Evolutionary conservation across 2,113 vertebrate genomes (phyloP), one percentile per base, ranked within the genome.

Genomic region (Pangasianodon gigas): DNA sequence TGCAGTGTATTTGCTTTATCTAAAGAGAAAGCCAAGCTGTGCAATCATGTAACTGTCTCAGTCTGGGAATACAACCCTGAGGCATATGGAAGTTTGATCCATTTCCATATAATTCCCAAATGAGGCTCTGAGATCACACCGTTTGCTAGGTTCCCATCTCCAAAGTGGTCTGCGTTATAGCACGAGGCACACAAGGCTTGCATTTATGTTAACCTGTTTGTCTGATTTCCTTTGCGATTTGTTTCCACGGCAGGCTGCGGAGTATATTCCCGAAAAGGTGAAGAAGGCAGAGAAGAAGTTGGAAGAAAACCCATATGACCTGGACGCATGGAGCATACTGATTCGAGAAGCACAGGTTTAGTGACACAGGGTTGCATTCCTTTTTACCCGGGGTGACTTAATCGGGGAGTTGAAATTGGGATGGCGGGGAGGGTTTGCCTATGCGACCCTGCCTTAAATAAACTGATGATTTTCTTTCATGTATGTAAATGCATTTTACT

Each of bases 331-430:
- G 98, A 99, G 98, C 98, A 99, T 99, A 98, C 98, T 99, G 97
- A 99, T 99, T 99, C 98, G 98, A 98, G 98, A 99, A 98, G 98
- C 98, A 99, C 98, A 99, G 98, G 98, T 99, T 99, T 99, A 99
- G 98, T 99, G 97, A 98, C 95, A 97, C 97, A 98, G 98, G 98
- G 98, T 99, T 99, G 98, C 97, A 97, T 99, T 99, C 96, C 96
- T 87, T 87, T 87, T 77, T 77, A 96, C 97, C 96, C 32, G 93
- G 96, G 96, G 94, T 94, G 92, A 94, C 91, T 62, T 92, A 92
- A 91, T 93, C 86, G 94, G 95, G 94, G 60, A 85, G 81, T 87
- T 71, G 32, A 37, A 87, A 80, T 19, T 51, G 67, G 92, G 88
- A 46, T 54, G 86, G 67, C 4, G 54, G 87, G 86, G 89, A 44